Percentiles rank a stretch among this genome's conserved stretches.
Evolutionary conservation across 2,797 vertebrate genomes (phyloP).

Genomic region (Tangara arthus): DNA sequence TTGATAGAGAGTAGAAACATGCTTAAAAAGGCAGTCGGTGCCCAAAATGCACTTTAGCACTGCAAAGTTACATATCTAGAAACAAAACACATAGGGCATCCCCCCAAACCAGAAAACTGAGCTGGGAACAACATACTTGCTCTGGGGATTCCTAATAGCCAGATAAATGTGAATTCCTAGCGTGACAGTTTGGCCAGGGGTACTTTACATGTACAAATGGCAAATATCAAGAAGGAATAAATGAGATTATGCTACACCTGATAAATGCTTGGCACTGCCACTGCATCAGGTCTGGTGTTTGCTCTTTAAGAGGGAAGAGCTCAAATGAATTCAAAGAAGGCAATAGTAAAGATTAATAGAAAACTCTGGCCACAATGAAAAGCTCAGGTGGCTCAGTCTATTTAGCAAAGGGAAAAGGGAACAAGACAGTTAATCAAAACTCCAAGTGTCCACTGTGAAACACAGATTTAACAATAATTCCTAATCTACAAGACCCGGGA

Average conservation of each 20-base stretch:
- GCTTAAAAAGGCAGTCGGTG: background rate
- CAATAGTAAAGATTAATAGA: background rate
- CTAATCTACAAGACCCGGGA: background rate
- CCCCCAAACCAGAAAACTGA: background rate
- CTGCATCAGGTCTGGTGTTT: background rate
- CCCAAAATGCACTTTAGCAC: background rate
- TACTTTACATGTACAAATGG: background rate
- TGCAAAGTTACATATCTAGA: background rate
- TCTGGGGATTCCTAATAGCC: background rate
- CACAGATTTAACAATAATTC: background rate
- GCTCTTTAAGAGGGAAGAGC: background rate
- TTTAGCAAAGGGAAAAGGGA: background rate
- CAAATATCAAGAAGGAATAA: background rate
- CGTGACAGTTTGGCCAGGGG: rapidly evolving
- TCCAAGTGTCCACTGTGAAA: background rate
- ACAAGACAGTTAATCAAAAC: background rate
- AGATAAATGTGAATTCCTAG: background rate
- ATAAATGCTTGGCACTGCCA: background rate
- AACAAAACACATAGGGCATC: background rate
- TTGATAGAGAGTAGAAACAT: background rate
- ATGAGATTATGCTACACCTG: background rate
- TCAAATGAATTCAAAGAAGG: background rate
- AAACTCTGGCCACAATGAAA: background rate
- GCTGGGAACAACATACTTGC: background rate
- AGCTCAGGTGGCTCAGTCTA: background rate